Conservation (phyloP, 2,797 vertebrate species). For the Clarias pachynema region DNA sequence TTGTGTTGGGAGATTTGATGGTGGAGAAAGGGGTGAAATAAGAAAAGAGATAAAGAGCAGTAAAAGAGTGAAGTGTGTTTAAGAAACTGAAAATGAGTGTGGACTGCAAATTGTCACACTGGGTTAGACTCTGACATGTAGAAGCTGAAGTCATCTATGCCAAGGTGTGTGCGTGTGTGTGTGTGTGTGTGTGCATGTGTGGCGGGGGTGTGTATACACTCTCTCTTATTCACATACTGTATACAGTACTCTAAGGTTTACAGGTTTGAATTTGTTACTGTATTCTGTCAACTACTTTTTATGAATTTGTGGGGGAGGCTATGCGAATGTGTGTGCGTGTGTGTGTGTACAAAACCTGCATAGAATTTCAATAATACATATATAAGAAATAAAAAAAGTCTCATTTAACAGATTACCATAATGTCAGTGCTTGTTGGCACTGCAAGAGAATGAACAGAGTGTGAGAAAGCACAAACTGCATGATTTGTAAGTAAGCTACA, state of each 20-base stretch:
- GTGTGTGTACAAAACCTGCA: not conserved
- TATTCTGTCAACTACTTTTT: not conserved
- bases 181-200: not conserved
- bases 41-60: slow-evolving; percentile 4
- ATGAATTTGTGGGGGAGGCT: too few species aligned
- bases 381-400: not conserved
- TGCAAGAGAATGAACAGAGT: not conserved
- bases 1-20: not conserved
- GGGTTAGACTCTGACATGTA: slow-evolving; percentile 19
- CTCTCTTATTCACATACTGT: not conserved
- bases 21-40: slow-evolving; percentile 4
- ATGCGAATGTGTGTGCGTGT: not conserved
- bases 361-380: too few species aligned
- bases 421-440: not conserved
- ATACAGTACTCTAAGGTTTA: not conserved
- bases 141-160: slow-evolving; percentile 15
- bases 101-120: slow-evolving; percentile 29
- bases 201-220: not conserved
- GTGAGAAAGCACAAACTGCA: not conserved
- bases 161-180: not conserved
- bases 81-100: slow-evolving; percentile 29
- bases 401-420: slow-evolving; percentile 7
- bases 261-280: not conserved
- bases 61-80: not conserved
- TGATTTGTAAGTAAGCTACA: not conserved